Conservation (phyloP, 2,113 vertebrate species). For the Melanostigma gelatinosum region DNA sequence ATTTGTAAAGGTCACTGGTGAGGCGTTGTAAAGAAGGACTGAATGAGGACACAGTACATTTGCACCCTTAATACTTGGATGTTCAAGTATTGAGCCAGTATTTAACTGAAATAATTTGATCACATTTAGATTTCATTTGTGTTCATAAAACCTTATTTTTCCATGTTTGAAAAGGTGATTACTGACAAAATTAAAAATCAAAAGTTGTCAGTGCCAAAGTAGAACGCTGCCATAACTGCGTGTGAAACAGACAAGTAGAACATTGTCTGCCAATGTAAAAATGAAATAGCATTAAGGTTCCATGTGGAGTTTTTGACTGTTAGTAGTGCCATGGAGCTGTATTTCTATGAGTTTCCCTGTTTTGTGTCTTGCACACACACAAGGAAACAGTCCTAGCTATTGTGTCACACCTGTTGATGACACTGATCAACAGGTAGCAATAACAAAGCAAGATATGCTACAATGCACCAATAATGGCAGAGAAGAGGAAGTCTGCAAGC, state of each 20-base stretch:
- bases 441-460: neutral
- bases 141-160: neutral
- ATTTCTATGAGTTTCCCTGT: neutral
- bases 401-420: neutral
- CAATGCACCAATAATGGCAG: neutral
- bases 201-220: neutral
- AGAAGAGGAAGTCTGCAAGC: neutral
- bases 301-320: neutral
- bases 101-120: neutral
- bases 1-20: constrained; percentile 4
- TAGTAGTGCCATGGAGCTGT: neutral
- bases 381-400: neutral
- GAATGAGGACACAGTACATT: neutral
- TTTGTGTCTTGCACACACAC: neutral
- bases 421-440: neutral
- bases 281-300: neutral
- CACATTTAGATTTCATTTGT: neutral
- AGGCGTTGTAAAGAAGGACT: constrained; percentile 3
- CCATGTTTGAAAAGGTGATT: neutral
- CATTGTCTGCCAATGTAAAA: neutral
- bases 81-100: neutral
- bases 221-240: neutral
- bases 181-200: neutral
- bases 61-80: neutral
- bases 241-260: neutral